These are phyloP conservation scores for Perca fluviatilis DNA, from an alignment of 2,113 vertebrate species.

Conservation along the genomic window DNA sequence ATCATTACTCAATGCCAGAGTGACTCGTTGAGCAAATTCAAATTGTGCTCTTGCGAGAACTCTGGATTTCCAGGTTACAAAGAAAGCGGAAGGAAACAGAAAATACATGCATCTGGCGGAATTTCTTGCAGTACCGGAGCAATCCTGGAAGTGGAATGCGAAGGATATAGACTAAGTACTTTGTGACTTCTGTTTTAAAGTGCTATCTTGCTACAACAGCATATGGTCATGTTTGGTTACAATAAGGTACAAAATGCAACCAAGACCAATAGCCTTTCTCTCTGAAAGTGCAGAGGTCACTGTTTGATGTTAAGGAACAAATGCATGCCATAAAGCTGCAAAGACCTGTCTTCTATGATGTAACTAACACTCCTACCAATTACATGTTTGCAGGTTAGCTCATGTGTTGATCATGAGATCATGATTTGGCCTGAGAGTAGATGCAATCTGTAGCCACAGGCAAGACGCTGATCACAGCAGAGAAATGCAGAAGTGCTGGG, in stretches of 20 bases:
- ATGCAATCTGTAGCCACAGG: constrained; percentile 30
- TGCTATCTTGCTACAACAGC: neutral
- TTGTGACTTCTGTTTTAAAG: neutral
- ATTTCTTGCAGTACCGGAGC: no score
- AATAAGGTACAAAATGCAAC: neutral
- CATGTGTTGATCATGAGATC: constrained; percentile 1
- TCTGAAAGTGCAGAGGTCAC: neutral
- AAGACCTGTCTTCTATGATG: neutral
- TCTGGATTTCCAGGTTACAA: no score
- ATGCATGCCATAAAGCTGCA: neutral
- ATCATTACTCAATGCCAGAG: no score
- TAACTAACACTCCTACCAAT: neutral
- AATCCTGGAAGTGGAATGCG: no score
- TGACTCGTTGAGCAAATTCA: no score
- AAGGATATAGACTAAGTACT: no score
- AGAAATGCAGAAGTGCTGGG: neutral
- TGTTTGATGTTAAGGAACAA: constrained; percentile 1
- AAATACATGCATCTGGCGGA: no score
- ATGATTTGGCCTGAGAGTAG: constrained; percentile 25
- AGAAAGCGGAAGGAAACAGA: no score
- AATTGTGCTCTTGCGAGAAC: no score
- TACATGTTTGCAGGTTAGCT: constrained; percentile 21
- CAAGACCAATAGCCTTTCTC: neutral
- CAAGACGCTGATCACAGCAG: neutral
- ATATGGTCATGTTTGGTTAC: neutral